phyloP scores from a whole-genome alignment of 1,140 invertebrate genomes.

The Octopus bimaculoides region DNA sequence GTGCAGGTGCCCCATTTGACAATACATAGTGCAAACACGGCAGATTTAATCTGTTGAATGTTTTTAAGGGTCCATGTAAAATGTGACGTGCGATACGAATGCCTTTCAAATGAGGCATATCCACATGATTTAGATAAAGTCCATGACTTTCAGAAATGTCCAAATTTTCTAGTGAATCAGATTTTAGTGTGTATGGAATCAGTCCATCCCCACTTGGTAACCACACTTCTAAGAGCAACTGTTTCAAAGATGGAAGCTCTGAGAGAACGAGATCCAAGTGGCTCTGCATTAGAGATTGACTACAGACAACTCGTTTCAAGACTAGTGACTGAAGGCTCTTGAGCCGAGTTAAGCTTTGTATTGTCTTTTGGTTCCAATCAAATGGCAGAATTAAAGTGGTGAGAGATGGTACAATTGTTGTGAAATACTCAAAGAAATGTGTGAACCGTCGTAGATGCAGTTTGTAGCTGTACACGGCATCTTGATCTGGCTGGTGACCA shows the following conservation, averaged over 20 bases:
- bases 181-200: slow-evolving; percentile 33
- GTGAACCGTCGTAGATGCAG: slow-evolving; percentile 45
- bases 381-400: slow-evolving; percentile 50
- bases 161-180: slow-evolving; percentile 41
- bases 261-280: slow-evolving; percentile 36
- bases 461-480: slow-evolving; percentile 39
- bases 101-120: slow-evolving; percentile 39
- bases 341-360: slow-evolving; percentile 40
- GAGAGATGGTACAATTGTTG: slow-evolving; percentile 35
- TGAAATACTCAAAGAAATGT: slow-evolving; percentile 47
- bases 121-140: slow-evolving; percentile 41
- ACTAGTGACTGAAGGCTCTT: slow-evolving; percentile 43
- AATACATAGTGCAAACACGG: slow-evolving; percentile 47
- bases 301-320: slow-evolving; percentile 51
- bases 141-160: slow-evolving; percentile 50
- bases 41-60: slow-evolving; percentile 35
- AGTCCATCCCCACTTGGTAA: slow-evolving; percentile 44
- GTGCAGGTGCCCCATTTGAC: slow-evolving; percentile 35
- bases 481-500: slow-evolving; percentile 26
- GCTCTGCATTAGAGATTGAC: slow-evolving; percentile 33
- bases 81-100: slow-evolving; percentile 45
- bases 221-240: slow-evolving; percentile 50
- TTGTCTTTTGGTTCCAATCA: slow-evolving; percentile 46
- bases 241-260: slow-evolving; percentile 31
- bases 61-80: slow-evolving; percentile 45